Percentiles rank a stretch among this genome's conserved stretches.
Evolutionary conservation across 2,113 vertebrate genomes (phyloP).

Genomic region (Jacana jacana): DNA sequence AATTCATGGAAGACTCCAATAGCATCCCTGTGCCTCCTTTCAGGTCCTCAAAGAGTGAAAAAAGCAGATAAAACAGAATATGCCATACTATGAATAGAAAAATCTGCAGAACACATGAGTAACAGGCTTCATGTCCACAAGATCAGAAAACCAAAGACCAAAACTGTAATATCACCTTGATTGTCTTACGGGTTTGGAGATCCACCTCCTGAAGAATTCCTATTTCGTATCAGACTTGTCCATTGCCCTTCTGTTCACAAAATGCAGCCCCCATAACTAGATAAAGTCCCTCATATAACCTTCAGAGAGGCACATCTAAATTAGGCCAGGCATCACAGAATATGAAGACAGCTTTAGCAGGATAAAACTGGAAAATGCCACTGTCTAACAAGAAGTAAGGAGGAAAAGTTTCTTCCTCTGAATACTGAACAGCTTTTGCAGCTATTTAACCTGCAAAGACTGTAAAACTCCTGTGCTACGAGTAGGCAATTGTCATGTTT

Average conservation of each 20-base stretch:
- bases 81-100: background rate
- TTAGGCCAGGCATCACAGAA: background rate
- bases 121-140: background rate
- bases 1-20: conserved; percentile 2
- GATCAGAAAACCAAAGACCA: background rate
- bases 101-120: background rate
- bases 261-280: background rate
- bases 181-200: background rate
- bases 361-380: background rate
- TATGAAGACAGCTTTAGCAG: background rate
- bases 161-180: background rate
- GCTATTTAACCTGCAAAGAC: background rate
- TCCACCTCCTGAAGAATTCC: background rate
- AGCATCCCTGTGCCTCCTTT: background rate
- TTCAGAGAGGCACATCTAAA: background rate
- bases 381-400: background rate
- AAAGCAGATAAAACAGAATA: background rate
- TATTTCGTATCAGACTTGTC: background rate
- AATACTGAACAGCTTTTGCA: background rate
- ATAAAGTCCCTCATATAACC: background rate
- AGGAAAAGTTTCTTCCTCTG: background rate
- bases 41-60: background rate
- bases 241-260: background rate
- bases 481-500: background rate
- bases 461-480: background rate